Conservation (phyloP, 2,113 vertebrate species). For the Silurus glanis region DNA sequence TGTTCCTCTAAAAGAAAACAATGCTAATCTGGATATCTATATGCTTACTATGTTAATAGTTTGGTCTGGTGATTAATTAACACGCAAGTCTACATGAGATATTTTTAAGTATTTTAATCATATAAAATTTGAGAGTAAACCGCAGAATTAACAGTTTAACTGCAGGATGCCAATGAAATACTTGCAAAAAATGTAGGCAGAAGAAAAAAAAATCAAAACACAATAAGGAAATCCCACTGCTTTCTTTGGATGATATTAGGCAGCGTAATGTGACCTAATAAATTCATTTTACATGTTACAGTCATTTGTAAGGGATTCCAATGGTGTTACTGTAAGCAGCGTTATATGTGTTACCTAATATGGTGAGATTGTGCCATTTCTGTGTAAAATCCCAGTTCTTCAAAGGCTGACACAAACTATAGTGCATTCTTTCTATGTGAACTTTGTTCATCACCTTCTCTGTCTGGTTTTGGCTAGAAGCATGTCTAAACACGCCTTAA, state of each 20-base stretch:
- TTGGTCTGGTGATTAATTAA: neutral
- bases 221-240: neutral
- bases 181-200: no score
- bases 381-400: neutral
- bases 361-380: neutral
- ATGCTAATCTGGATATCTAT: neutral
- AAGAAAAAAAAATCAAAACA: neutral
- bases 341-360: neutral
- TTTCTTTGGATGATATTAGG: no score
- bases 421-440: neutral
- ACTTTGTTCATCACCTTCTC: conserved; percentile 13
- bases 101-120: neutral
- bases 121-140: neutral
- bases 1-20: neutral
- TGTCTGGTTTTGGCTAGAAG: neutral
- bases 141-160: neutral
- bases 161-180: neutral
- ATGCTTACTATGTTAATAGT: neutral
- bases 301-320: neutral
- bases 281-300: neutral
- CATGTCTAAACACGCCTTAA: neutral
- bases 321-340: neutral
- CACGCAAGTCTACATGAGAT: neutral
- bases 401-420: no score
- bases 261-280: neutral